phyloP scores from a whole-genome alignment of 1,140 invertebrate genomes.

The Acyrthosiphon pisum region DNA sequence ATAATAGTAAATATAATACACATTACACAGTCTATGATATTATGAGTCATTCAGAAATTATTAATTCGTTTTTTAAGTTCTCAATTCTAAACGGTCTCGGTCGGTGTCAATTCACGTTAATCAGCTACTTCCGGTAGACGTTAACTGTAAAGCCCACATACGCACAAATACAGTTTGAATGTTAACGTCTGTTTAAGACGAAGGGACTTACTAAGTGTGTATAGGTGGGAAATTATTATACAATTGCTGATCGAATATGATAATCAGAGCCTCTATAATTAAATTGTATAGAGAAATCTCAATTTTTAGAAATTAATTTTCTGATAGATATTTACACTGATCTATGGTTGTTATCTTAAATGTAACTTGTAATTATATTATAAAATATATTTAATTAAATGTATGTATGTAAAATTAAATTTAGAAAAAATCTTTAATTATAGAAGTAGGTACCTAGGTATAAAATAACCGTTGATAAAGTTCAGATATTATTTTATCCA shows the following conservation, averaged over 20 bases:
- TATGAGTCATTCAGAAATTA: slow-evolving; percentile 23
- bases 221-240: neutral
- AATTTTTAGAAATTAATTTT: neutral
- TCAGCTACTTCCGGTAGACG: slow-evolving; percentile 26
- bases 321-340: neutral
- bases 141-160: slow-evolving; percentile 36
- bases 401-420: neutral
- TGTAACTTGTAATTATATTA: neutral
- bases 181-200: neutral
- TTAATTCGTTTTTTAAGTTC: slow-evolving; percentile 29
- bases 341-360: neutral
- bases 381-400: neutral
- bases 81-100: slow-evolving; percentile 12
- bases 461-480: neutral
- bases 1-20: neutral
- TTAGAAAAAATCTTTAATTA: neutral
- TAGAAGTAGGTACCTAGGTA: neutral
- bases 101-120: slow-evolving; percentile 49
- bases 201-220: neutral
- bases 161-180: neutral
- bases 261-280: neutral
- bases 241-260: neutral
- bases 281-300: neutral
- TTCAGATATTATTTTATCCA: no score
- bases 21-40: neutral